These are phyloP conservation scores for Parnassius apollo DNA, from an alignment of 2,888 invertebrate species.

Conservation along the genomic window DNA sequence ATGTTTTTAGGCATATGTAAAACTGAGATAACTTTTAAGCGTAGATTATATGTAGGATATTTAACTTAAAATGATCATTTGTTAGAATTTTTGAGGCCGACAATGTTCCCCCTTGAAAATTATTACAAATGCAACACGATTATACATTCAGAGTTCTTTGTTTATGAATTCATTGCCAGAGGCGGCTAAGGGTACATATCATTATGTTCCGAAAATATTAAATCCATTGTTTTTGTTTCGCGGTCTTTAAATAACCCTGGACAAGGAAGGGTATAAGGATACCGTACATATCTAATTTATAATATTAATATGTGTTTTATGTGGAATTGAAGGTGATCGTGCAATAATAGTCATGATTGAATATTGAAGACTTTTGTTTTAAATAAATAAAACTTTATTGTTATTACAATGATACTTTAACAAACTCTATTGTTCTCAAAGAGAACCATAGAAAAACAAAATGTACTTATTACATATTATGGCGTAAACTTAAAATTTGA, in stretches of 20 bases:
- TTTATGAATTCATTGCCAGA: constrained; percentile 63
- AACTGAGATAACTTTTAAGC: neutral
- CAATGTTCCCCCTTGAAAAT: constrained; percentile 47
- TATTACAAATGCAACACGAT: constrained; percentile 60
- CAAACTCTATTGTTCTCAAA: too few species aligned
- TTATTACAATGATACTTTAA: too few species aligned
- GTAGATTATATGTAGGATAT: constrained; percentile 6
- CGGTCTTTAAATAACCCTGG: constrained; percentile 22
- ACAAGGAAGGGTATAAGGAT: neutral
- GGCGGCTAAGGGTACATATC: constrained; percentile 65
- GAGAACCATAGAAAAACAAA: too few species aligned
- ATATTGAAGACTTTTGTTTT: too few species aligned
- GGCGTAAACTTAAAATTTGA: too few species aligned
- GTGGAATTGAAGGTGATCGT: too few species aligned
- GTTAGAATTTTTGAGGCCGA: constrained; percentile 29
- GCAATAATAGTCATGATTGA: too few species aligned
- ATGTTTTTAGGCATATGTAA: too few species aligned
- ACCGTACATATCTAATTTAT: neutral
- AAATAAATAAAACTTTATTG: too few species aligned
- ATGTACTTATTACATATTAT: too few species aligned
- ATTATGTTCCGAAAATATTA: constrained; percentile 54
- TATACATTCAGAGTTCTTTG: constrained; percentile 69
- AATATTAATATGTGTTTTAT: neutral
- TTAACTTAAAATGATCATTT: constrained; percentile 12
- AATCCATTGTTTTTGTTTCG: constrained; percentile 42